Evolutionary conservation across 2,797 vertebrate species (phyloP), one percentile per base, ranked within the genome.

Genomic region (Notamacropus eugenii): DNA sequence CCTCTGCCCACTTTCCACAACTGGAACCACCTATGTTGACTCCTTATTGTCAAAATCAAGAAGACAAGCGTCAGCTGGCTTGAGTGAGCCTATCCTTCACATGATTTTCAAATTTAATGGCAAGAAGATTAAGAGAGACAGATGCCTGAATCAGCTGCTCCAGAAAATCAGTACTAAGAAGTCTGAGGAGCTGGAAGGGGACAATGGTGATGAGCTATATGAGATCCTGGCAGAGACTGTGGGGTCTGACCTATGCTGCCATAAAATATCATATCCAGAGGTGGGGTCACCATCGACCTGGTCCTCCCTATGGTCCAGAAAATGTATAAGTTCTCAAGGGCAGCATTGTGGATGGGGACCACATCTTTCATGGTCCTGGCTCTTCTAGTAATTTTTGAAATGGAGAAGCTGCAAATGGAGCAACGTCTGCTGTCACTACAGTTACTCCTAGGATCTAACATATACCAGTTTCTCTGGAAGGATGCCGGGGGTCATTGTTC

Each of bases 391-490:
- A 99, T 99, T 95, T 99, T 99, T 98, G 99, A 99, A 99, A 99
- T 99, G 0, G 99, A 99, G 98, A 99, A 99, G 97, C 98, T 99
- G 99, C 99, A 99, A 98, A 99, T 99, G 99, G 99, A 99, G 98
- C 99, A 99, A 92, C 99, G 99, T 97, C 99, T 99, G 98, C 98
- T 99, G 97, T 99, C 99, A 98, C 99, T 99, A 98, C 99, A 99
- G 98, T 99, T 99, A 98, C 99, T 99, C 93, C 98, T 99, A 1
- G 99, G 99, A 92, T 99, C 99, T 93, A 99, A 99, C 98, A 99
- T 40, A 19, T 19, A 82, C 99, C 0, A 99, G 99, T 87, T 99
- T 99, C 97, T 99, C 99, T 0, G 99, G 99, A 94, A 99, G 99
- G 97, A 99, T 99, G 99, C 98, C 99, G 99, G 99, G 94, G 99